These are phyloP conservation scores for Pluvianellus socialis DNA, from an alignment of 2,113 vertebrate species.

Conservation along the genomic window DNA sequence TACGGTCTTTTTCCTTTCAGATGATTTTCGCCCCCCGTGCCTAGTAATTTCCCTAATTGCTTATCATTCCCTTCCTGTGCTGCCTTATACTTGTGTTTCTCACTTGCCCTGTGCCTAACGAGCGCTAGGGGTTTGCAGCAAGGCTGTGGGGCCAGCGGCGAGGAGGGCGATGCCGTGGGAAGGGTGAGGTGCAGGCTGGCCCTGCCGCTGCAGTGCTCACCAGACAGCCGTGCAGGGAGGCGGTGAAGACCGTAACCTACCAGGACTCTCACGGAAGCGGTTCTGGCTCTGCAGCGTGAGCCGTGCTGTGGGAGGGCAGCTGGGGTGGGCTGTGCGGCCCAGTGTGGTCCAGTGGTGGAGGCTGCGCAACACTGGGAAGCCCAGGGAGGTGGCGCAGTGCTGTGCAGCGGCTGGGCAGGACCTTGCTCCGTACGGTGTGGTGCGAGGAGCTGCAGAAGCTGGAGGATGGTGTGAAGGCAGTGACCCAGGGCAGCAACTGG, in stretches of 20 bases:
- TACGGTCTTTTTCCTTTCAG: rapidly evolving
- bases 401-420: neutral
- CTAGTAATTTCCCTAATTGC: neutral
- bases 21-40: rapidly evolving
- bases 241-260: rapidly evolving
- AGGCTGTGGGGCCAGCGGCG: neutral
- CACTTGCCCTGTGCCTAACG: neutral
- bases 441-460: neutral
- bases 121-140: neutral
- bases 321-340: neutral
- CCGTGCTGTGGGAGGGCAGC: neutral
- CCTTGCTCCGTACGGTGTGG: too few species aligned
- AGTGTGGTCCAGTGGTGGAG: neutral
- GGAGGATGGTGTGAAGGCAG: neutral
- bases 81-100: neutral
- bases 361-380: neutral
- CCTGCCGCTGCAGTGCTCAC: too few species aligned
- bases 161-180: neutral
- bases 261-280: rapidly evolving
- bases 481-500: neutral
- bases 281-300: neutral
- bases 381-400: neutral
- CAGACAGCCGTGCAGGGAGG: neutral
- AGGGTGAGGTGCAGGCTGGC: neutral
- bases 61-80: neutral